Conservation (phyloP, 30 jellyfish, hydroid and myxozoan genomes). For the Hydractinia symbiolongicarpus region DNA sequence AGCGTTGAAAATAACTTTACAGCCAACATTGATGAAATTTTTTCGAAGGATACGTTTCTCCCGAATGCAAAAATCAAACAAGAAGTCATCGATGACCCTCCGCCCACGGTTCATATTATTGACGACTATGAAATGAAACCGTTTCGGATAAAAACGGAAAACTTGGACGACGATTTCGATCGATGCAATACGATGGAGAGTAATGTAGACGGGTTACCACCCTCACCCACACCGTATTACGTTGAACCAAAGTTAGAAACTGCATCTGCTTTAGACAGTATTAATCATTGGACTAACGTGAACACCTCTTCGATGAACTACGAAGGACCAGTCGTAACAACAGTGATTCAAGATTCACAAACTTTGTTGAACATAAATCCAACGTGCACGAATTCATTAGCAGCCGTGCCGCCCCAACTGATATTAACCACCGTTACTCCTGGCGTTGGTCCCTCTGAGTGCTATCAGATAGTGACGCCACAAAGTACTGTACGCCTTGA, state of each 20-base stretch:
- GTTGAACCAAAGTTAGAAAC: neutral
- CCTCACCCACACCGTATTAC: constrained; percentile 30
- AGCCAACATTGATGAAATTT: constrained; percentile 83
- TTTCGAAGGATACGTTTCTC: constrained; percentile 35
- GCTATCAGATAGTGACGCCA: constrained; percentile 66
- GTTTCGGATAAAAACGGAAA: constrained; percentile 32
- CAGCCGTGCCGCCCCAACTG: constrained; percentile 95
- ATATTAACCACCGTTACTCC: constrained; percentile 62
- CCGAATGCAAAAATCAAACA: constrained; percentile 25
- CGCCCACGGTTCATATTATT: constrained; percentile 36
- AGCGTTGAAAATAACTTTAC: constrained; percentile 83
- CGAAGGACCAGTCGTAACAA: constrained; percentile 67
- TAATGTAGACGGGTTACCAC: constrained; percentile 22
- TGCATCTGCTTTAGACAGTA: neutral
- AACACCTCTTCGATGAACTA: neutral
- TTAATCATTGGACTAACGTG: constrained; percentile 9
- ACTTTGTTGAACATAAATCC: constrained; percentile 66
- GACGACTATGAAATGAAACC: constrained; percentile 17
- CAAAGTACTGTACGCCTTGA: constrained; percentile 20
- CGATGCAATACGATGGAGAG: constrained; percentile 13
- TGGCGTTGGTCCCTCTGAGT: constrained; percentile 49
- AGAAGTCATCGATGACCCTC: constrained; percentile 14
- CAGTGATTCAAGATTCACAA: constrained; percentile 56
- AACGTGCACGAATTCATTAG: constrained; percentile 51
- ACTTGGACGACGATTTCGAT: constrained; percentile 27